Evolutionary conservation across 2,797 vertebrate genomes (phyloP).

Genomic region (Esox masquinongy): DNA sequence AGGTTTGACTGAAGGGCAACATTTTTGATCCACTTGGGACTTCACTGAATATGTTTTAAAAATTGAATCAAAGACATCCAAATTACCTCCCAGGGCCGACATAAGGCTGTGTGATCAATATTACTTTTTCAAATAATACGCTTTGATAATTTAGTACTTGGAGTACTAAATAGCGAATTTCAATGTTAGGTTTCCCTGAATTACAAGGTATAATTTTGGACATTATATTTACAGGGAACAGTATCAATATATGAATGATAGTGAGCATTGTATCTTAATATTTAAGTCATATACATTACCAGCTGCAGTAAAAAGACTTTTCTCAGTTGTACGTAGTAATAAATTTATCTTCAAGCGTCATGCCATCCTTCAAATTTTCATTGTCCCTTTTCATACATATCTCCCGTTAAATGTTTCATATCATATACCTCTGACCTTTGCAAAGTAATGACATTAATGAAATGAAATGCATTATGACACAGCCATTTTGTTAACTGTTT

Average conservation of each 20-base stretch:
- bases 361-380: background rate
- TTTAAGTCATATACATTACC: background rate
- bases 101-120: background rate
- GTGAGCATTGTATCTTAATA: background rate
- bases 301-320: background rate
- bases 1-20: background rate
- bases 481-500: constrained; percentile 6
- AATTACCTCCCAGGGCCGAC: background rate
- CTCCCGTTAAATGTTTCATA: background rate
- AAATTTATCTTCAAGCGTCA: background rate
- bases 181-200: background rate
- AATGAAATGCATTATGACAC: constrained; percentile 12
- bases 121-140: background rate
- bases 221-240: background rate
- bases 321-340: background rate
- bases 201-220: background rate
- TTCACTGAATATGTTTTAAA: background rate
- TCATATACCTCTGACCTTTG: background rate
- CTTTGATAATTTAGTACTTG: background rate
- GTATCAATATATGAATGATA: background rate
- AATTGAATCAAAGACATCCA: background rate
- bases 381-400: background rate
- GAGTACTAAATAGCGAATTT: background rate
- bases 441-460: background rate
- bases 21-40: background rate